These are phyloP conservation scores for Muntiacus reevesi DNA, from an alignment of 2,113 vertebrate genomes.

Conservation along the genomic window DNA sequence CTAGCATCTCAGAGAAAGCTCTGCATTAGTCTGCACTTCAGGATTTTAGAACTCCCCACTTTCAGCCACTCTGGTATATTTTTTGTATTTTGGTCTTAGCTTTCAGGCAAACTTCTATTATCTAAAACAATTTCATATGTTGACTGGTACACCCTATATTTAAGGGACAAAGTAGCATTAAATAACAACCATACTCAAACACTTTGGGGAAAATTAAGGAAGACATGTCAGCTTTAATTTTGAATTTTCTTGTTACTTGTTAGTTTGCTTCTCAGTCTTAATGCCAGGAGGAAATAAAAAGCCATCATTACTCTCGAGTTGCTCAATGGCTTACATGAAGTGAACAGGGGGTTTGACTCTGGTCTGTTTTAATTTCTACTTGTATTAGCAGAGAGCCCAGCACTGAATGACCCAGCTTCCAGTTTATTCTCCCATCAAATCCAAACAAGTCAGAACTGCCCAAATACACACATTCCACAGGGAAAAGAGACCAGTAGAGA, in stretches of 20 bases:
- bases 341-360: not conserved
- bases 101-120: not conserved
- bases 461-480: not conserved
- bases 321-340: not conserved
- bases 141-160: not conserved
- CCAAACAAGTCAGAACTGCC: not conserved
- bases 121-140: not conserved
- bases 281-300: slow-evolving; percentile 22
- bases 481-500: not conserved
- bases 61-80: not conserved
- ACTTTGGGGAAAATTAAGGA: slow-evolving; percentile 12
- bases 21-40: not conserved
- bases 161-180: slow-evolving; percentile 36
- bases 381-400: not conserved
- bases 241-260: slow-evolving; percentile 47
- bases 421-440: not conserved
- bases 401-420: not conserved
- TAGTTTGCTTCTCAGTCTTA: slow-evolving; percentile 36
- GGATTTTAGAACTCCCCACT: not conserved
- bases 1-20: not conserved
- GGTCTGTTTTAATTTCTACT: not conserved
- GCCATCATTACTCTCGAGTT: not conserved
- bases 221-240: slow-evolving; percentile 12
- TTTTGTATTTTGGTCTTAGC: not conserved
- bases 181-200: slow-evolving; percentile 13